Evolutionary conservation across 2,797 vertebrate species (phyloP), one percentile per base, ranked within the genome.

Genomic region (Anguilla megastoma): DNA sequence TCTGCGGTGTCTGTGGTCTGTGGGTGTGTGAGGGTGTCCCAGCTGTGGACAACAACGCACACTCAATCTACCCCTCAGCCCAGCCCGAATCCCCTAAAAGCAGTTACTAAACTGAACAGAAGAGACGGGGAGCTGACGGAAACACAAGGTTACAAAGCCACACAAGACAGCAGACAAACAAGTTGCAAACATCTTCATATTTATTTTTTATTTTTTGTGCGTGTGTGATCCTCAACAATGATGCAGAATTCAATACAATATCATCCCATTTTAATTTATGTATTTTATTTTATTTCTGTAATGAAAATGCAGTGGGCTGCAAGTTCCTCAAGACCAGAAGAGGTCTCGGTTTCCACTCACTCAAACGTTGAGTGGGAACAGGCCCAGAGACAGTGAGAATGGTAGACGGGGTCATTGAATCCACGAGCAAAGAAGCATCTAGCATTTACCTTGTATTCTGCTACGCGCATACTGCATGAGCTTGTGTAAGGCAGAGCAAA

Each of bases 371-470:
- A 91, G 91, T 94, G 92, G 94, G 94, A 92, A 92, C 41, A 93
- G 93, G 92, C 91, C 14, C 85, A 86, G 88, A 91, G 91, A 87
- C 93, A 86, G 88, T 90, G 89, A 91, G 92, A 89, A 90, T 91
- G 24, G 74, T 89, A 91, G 92, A 93, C 89, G 54, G 89, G 91
- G 90, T 93, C 90, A 90, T 95, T 94, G 94, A 94, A 93, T 92
- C 91, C 92, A 93, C 91, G 92, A 94, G 94, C 94, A 94, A 94
- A 94, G 93, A 93, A 91, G 93, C 93, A 91, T n/a, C 16, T 24
- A 48, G 41, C 24, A n/a, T 50, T 24, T 48, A 24, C 8, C 12
- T 45, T 14, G 3, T 45, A 21, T 16, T 18, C 33, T 79, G 18
- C 45, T 24, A 21, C 21, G 0, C 21, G 50, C 33, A 79, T 41